A percentile compares a stretch with the other conserved stretches of the same genome.
These are phyloP conservation scores for Sinocyclocheilus anophthalmus DNA, from an alignment of 2,113 vertebrate species.

Conservation along the genomic window DNA sequence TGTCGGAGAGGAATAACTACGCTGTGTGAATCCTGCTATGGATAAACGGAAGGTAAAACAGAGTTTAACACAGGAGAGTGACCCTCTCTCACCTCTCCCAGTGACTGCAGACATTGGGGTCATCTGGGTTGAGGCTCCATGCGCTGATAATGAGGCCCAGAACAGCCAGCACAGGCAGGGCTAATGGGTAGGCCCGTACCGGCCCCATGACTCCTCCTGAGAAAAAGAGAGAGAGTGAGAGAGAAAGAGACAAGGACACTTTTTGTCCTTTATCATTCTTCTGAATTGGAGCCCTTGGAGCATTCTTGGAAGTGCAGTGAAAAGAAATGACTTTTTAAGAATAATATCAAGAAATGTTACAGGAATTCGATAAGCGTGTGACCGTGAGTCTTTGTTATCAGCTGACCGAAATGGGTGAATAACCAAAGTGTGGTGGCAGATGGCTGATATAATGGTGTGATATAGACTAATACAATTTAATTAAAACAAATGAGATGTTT, in stretches of 20 bases:
- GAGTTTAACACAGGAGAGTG: constrained; percentile 26
- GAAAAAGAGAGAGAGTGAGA: constrained; percentile 24
- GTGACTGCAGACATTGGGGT: constrained; percentile 98
- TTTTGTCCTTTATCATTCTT: constrained; percentile 32
- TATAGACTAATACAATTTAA: background rate
- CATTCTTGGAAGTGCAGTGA: background rate
- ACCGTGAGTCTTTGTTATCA: background rate
- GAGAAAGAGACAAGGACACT: constrained; percentile 9
- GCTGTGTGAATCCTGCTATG: constrained; percentile 18
- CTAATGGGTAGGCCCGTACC: constrained; percentile 60
- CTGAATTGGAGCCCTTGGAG: constrained; percentile 16
- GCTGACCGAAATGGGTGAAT: background rate
- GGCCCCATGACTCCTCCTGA: constrained; percentile 78
- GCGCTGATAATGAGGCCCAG: constrained; percentile 71
- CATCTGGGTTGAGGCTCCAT: constrained; percentile 90
- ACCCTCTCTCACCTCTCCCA: constrained; percentile 90
- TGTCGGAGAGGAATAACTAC: constrained; percentile 10
- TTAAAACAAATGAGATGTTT: background rate
- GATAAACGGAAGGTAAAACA: constrained; percentile 45
- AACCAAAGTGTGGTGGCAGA: background rate
- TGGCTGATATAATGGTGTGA: constrained; percentile 4
- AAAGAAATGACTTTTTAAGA: constrained; percentile 18
- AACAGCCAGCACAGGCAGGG: constrained; percentile 67
- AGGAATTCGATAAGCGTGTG: background rate
- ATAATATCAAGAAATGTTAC: background rate